A percentile compares a stretch with the other conserved stretches of the same genome.
Evolutionary conservation across 2,113 vertebrate species (phyloP).

Genomic region (Gnathonemus longibarbis): DNA sequence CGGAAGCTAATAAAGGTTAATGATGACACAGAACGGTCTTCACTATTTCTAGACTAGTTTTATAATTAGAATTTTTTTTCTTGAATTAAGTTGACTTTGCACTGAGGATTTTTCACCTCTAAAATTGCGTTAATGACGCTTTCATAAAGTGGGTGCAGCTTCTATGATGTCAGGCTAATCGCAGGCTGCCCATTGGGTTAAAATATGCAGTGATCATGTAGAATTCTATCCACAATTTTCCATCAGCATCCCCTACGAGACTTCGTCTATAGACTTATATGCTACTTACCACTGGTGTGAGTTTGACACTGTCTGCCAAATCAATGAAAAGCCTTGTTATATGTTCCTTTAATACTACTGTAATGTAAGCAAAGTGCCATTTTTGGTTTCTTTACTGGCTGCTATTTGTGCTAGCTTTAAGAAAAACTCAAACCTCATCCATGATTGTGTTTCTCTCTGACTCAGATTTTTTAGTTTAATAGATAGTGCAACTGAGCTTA

Average conservation of each 20-base stretch:
- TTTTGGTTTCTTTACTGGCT: neutral
- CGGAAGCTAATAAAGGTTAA: neutral
- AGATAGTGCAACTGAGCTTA: neutral
- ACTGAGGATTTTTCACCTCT: neutral
- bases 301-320: neutral
- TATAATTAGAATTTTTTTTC: neutral
- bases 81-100: neutral
- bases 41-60: neutral
- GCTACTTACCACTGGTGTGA: neutral
- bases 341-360: neutral
- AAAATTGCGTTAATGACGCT: neutral
- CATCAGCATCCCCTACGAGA: neutral
- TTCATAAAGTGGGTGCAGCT: neutral
- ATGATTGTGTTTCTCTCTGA: neutral
- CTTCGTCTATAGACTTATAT: neutral
- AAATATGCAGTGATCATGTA: neutral
- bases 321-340: neutral
- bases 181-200: neutral
- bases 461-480: neutral
- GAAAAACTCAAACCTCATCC: neutral
- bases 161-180: neutral
- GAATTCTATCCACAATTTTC: neutral
- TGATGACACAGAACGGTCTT: neutral
- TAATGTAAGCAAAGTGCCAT: neutral
- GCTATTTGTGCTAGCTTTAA: neutral